Conservation (phyloP, 1,140 invertebrate genomes). For the Leptinotarsa undecemlineata region DNA sequence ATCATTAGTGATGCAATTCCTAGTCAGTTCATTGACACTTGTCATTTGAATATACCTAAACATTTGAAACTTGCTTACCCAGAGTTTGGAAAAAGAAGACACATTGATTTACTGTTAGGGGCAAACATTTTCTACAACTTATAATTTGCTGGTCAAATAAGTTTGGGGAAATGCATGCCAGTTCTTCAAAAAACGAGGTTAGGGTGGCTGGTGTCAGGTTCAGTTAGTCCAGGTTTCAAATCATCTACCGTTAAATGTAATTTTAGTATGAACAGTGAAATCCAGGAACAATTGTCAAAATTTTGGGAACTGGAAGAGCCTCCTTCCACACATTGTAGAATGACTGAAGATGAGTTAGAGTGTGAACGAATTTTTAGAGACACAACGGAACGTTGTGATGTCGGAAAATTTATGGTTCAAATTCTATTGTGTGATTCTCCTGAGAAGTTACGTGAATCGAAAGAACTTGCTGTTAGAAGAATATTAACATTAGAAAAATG, state of each 20-base stretch:
- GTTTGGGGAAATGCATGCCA: not conserved
- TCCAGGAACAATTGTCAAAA: too few relatives aligned
- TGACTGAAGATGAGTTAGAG: not conserved
- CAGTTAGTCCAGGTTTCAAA: not conserved
- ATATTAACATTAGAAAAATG: slow-evolving; percentile 18
- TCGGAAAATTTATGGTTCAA: not conserved
- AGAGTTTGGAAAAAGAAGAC: not conserved
- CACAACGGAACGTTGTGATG: not conserved
- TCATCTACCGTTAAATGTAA: too few relatives aligned
- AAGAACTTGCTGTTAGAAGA: not conserved
- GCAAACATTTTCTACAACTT: not conserved
- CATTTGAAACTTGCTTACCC: not conserved
- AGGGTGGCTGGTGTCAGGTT: not conserved
- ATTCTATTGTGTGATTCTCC: not conserved
- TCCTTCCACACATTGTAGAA: not conserved
- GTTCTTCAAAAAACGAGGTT: not conserved
- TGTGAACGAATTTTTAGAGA: slow-evolving; percentile 2
- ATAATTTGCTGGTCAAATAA: not conserved
- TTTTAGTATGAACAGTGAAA: too few relatives aligned
- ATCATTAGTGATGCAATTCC: not conserved
- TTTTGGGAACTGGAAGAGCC: too few relatives aligned
- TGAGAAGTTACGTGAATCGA: not conserved
- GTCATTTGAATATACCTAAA: not conserved
- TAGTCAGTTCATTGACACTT: not conserved
- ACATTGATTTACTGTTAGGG: not conserved